Evolutionary conservation across 2,797 vertebrate species (phyloP), one percentile per base, ranked within the genome.

Genomic region (Sphaeramia orbicularis): DNA sequence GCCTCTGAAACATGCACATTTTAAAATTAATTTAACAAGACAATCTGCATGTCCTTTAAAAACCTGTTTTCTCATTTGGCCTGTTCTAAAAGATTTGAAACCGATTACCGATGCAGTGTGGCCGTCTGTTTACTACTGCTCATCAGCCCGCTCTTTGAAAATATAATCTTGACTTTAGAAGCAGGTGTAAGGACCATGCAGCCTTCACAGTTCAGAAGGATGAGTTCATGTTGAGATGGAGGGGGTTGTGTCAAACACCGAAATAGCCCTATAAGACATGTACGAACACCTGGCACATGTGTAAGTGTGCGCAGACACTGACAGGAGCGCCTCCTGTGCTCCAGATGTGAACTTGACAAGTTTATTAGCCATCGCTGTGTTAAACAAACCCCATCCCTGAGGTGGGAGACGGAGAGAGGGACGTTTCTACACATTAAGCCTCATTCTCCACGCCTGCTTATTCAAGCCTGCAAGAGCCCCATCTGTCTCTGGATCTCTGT

Each of bases 311-410:
- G 67, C 47, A 48, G 27, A 63, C 64, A 16, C 49, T 59, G 76
- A 83, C 59, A 53, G 63, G 40, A 66, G 63, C 27, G 21, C 74
- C 70, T 81, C 68, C 76, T 89, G 86, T 60, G 65, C 77, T 84
- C 86, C 90, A 87, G 87, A 91, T 90, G 91, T 86, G 86, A 63
- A 77, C 81, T 74, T 88, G 87, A 91, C 86, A 79, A 82, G 81
- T 92, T 85, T 91, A 91, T 92, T 89, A 91, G 85, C 73, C 64
- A 32, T 74, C 85, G 65, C 50, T 62, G 78, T 89, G 86, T 87
- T 84, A 86, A 91, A 86, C 84, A 85, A 81, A 81, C 66, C 69
- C 71, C 86, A 62, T 83, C 88, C 81, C 83, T 19, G 85, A 86
- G 87, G 82, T 75, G 79, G 69, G 55, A 81, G 78, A 80, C 61